Conservation (phyloP, 2,888 invertebrate species). For the Agrochola circellaris region DNA sequence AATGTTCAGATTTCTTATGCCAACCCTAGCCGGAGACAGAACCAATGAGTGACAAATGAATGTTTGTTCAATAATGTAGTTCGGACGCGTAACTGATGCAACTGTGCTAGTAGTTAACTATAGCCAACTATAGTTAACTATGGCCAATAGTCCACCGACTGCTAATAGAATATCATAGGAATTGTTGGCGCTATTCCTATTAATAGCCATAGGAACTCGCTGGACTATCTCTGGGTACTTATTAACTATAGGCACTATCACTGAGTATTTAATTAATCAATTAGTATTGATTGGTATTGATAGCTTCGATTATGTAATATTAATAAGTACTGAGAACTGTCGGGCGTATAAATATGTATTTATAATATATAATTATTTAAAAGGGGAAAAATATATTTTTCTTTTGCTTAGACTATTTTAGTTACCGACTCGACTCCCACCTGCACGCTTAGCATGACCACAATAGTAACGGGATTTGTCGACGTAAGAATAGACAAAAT, state of each 20-base stretch:
- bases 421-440: too few relatives aligned
- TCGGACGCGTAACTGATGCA: constrained; percentile 62
- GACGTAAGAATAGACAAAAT: too few relatives aligned
- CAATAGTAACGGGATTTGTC: too few relatives aligned
- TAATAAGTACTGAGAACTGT: constrained; percentile 37
- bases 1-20: too few relatives aligned
- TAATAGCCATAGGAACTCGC: constrained; percentile 50
- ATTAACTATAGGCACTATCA: constrained; percentile 22
- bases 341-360: too few relatives aligned
- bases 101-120: constrained; percentile 30
- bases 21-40: constrained; percentile 45
- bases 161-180: constrained; percentile 49
- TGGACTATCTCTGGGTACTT: constrained; percentile 39
- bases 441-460: too few relatives aligned
- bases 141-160: background rate
- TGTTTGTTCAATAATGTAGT: constrained; percentile 61
- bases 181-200: constrained; percentile 60
- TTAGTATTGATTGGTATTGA: constrained; percentile 39
- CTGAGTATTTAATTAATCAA: constrained; percentile 30
- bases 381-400: background rate
- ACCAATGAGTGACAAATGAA: constrained; percentile 67
- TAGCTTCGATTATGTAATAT: constrained; percentile 24
- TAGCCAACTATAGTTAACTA: constrained; percentile 5
- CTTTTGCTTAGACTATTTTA: too few relatives aligned
- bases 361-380: too few relatives aligned